Percentiles rank a stretch among this genome's conserved stretches.
Evolutionary conservation across 2,888 invertebrate species (phyloP).

Genomic region (Neoaliturus tenellus): DNA sequence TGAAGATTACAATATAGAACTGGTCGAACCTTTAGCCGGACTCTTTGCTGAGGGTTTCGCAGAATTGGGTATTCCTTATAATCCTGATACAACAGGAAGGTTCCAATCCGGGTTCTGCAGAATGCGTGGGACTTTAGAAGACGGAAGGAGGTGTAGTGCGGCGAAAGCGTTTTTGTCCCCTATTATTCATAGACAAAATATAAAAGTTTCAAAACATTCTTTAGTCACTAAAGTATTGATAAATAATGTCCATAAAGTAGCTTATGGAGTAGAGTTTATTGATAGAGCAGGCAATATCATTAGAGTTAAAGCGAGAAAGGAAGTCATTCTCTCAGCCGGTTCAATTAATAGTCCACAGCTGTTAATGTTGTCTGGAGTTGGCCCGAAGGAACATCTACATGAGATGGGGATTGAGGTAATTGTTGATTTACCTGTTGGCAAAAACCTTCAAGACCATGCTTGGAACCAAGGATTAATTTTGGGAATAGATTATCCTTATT

Average conservation of each 20-base stretch:
- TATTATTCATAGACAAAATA: conserved; percentile 16
- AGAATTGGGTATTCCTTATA: background rate
- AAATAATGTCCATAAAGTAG: background rate
- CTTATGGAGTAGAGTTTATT: conserved; percentile 18
- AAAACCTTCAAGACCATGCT: conserved; percentile 61
- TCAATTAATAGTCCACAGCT: conserved; percentile 88
- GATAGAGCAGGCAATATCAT: background rate
- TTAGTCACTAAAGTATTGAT: conserved; percentile 75
- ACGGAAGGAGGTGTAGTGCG: conserved; percentile 26
- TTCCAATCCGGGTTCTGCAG: conserved; percentile 37
- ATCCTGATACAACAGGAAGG: conserved; percentile 69
- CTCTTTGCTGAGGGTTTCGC: background rate
- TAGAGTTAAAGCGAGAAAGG: conserved; percentile 76
- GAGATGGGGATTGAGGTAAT: conserved; percentile 55
- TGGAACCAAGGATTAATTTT: background rate
- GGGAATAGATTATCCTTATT: background rate
- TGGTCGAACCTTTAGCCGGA: conserved; percentile 71
- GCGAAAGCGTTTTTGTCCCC: conserved; percentile 29
- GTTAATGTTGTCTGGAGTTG: conserved; percentile 81
- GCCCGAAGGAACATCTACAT: conserved; percentile 57
- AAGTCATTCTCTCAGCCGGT: conserved; percentile 85
- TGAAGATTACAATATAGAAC: conserved; percentile 76
- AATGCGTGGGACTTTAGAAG: conserved; percentile 11
- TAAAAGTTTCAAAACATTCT: conserved; percentile 68
- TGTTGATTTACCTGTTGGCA: conserved; percentile 61